phyloP scores from a whole-genome alignment of 2,888 invertebrate genomes.

The Drosophila ochracea region DNA sequence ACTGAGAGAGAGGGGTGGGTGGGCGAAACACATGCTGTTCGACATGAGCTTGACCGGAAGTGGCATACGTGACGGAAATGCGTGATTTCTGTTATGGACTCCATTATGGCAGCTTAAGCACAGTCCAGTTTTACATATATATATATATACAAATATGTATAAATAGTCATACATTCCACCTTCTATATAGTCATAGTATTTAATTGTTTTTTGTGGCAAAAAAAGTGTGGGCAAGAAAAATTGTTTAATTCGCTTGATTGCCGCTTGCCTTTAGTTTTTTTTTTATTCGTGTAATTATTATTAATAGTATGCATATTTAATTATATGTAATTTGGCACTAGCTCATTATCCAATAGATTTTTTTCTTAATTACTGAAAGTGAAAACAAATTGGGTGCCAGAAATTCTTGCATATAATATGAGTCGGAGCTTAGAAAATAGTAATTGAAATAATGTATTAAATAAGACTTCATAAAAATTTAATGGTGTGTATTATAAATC shows the following conservation, averaged over 20 bases:
- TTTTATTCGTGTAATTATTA: constrained; percentile 35
- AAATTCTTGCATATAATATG: neutral
- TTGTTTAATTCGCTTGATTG: constrained; percentile 16
- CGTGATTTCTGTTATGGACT: constrained; percentile 77
- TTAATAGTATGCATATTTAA: constrained; percentile 38
- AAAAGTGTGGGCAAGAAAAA: constrained; percentile 42
- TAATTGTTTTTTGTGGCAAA: neutral
- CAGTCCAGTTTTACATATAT: neutral
- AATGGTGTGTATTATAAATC: neutral
- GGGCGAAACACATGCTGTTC: constrained; percentile 68
- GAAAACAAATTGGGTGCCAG: constrained; percentile 13
- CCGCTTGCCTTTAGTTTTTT: neutral
- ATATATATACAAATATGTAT: neutral
- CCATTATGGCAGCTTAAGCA: constrained; percentile 29
- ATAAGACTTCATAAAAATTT: neutral
- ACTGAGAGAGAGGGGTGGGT: neutral
- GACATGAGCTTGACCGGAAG: constrained; percentile 78
- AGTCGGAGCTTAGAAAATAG: neutral
- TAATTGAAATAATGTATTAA: neutral
- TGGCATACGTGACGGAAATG: constrained; percentile 82
- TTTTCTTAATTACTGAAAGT: constrained; percentile 18
- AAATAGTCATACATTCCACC: neutral
- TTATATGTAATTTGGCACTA: constrained; percentile 24
- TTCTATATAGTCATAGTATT: neutral
- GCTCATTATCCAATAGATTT: constrained; percentile 12